Evolutionary conservation across 1,140 invertebrate species (phyloP), one percentile per base, ranked within the genome.

Genomic region (Galendromus occidentalis): DNA sequence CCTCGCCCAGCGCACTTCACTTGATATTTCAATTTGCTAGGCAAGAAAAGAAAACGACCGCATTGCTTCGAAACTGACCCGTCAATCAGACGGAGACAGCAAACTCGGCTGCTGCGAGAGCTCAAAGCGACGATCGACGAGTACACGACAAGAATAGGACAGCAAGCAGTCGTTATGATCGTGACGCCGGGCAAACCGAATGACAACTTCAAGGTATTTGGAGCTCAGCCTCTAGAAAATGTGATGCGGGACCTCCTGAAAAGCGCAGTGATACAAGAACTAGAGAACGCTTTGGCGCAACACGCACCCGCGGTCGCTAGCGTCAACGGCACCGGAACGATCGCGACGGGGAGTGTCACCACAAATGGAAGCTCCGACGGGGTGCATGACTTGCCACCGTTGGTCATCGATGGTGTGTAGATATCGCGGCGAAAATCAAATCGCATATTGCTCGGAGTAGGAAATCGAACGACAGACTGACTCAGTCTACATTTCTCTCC

Each of bases 61-160:
- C 91, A 96, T 77, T 88, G 88, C 71, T 97, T 97, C 78, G 92
- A 97, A 79, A 96, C 92, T 64, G 96, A 97, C 82, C 92, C 93
- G 6, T 95, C 91, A 44, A 91, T 95, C 65, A 80, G 92, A 69
- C 95, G 96, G 77, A 78, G 93, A 67, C 93, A 96, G 77, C 91
- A 96, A 77, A 97, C 95, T 73, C 82, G 93, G 72, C 78, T 97
- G 68, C 78, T 95, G 47, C 86, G 80, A 84, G 93, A 86, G 88
- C 67, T 79, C 47, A 76, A 74, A 67, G 73, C 72, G n/a, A 78
- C 91, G 12, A 95, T 97, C 74, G 92, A 96, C 73, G 93, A 97
- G 76, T 97, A 95, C 77, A 89, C 91, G 51, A 93, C 90, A 0
- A 79, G 93, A 67, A 91, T 97, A 47, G 93, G 93, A n/a, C 92